Conservation (phyloP, 2,113 vertebrate species). For the Ceyx melanurus region DNA sequence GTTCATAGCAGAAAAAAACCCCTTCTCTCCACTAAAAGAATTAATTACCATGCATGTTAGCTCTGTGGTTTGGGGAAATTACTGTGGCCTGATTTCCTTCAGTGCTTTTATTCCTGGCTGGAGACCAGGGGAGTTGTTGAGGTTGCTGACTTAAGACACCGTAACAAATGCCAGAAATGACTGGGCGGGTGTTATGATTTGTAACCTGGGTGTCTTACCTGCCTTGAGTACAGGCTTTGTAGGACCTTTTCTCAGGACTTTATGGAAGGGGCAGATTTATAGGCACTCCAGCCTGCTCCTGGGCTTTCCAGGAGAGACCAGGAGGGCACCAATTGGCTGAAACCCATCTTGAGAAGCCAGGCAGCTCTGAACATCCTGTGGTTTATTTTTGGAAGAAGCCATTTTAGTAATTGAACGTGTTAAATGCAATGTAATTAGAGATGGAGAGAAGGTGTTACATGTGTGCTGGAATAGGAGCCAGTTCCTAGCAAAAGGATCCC, state of each 20-base stretch:
- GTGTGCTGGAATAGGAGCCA: background rate
- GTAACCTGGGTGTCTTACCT: background rate
- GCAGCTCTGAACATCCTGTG: background rate
- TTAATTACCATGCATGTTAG: conserved; percentile 56
- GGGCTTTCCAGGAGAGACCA: background rate
- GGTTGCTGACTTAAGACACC: conserved; percentile 25
- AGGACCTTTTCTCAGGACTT: background rate
- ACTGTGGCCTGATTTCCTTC: conserved; percentile 47
- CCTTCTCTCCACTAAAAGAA: conserved; percentile 17
- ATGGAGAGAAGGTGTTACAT: conserved; percentile 1
- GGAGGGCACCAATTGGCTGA: background rate
- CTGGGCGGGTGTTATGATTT: background rate
- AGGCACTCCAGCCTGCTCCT: background rate
- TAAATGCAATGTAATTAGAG: conserved; percentile 21
- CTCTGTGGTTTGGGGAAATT: conserved; percentile 51
- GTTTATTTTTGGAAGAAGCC: conserved; percentile 29
- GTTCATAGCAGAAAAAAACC: background rate
- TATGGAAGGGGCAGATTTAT: background rate
- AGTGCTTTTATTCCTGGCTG: conserved; percentile 25
- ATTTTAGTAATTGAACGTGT: background rate
- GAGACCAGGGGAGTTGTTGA: conserved; percentile 29
- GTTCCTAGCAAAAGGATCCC: background rate
- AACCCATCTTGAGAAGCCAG: background rate
- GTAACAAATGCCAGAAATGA: conserved; percentile 5
- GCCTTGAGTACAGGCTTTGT: accelerated